phyloP scores from a whole-genome alignment of 2,888 invertebrate species.

The Amphipoea oculea region DNA sequence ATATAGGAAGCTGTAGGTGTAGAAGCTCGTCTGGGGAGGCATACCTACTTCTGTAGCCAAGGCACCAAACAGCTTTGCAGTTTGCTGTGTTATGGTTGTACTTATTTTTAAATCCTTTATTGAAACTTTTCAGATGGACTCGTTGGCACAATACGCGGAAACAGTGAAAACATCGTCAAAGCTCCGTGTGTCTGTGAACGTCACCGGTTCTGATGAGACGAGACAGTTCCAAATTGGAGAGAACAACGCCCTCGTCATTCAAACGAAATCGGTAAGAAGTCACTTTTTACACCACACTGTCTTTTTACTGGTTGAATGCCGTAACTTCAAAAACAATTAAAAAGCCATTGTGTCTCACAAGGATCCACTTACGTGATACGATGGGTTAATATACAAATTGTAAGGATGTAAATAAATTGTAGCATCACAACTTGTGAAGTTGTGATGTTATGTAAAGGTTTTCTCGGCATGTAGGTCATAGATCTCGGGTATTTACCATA shows the following conservation, averaged over 20 bases:
- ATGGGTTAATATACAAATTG: background rate
- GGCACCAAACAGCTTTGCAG: background rate
- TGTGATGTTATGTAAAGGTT: too few relatives aligned
- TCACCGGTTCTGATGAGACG: slow-evolving; percentile 84
- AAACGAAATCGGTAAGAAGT: slow-evolving; percentile 93
- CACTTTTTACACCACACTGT: background rate
- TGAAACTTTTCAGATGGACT: slow-evolving; percentile 80
- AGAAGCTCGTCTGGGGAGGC: background rate
- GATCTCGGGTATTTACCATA: too few relatives aligned
- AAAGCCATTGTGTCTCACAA: too few relatives aligned
- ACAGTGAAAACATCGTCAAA: slow-evolving; percentile 80
- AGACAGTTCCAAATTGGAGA: slow-evolving; percentile 93
- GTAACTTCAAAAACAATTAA: too few relatives aligned
- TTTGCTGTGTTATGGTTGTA: background rate
- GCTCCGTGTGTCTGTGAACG: slow-evolving; percentile 82
- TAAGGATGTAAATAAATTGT: too few relatives aligned
- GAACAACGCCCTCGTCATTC: slow-evolving; percentile 95
- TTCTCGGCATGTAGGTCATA: too few relatives aligned
- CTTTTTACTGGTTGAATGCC: too few relatives aligned
- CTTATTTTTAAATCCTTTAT: background rate
- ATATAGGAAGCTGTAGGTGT: background rate
- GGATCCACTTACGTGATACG: too few relatives aligned
- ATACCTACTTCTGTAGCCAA: background rate
- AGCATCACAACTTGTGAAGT: too few relatives aligned
- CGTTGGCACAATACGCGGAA: slow-evolving; percentile 86